Evolutionary conservation across 92 coral and sea anemone genomes (phyloP), one percentile per base, ranked within the genome.

Genomic region (Epizoanthus stellaris): DNA sequence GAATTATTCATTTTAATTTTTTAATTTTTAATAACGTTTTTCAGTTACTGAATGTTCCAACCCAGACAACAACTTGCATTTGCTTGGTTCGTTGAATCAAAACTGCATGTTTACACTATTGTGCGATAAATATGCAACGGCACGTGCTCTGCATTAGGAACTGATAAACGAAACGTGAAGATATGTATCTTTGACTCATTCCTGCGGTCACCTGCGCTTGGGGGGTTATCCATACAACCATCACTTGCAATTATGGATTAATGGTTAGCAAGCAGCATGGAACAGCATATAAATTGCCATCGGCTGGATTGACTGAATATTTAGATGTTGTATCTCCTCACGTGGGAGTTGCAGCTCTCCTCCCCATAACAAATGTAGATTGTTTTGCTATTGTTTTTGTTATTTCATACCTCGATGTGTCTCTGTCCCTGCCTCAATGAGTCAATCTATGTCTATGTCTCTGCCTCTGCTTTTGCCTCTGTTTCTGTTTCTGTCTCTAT

Each of bases 131-230:
- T 62, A 3, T 21, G 23, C 2, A 20, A 4, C 7, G 53, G 16
- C 83, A 63, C 83, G 83, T 67, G 83, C 60, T 62, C 6, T 11
- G 6, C 72, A 61, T 61, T 40, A 3, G 14, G 25, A 42, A 38
- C n/a, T n/a, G n/a, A 9, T 15, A 17, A 17, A 40, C 56, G 70
- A 63, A 63, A 79, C 83, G 81, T 76, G 81, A 38, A 76, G 81
- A 76, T 76, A 76, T 76, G 67, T 59, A 34, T 59, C 67, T 76
- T 36, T 10, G 52, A 57, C 25, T 61, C 65, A 76, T 57, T 76
- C 68, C 61, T 76, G 81, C 61, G 81, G 81, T 76, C 81, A 36
- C n/a, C 68, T 30, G 38, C 61, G 45, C n/a, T n/a, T 56, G 47
- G 6, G 16, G 42, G 61, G 69, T 36, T 76, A 76, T 76, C 67